Conservation (phyloP, 2,797 vertebrate species). For the Decapterus maruadsi region DNA sequence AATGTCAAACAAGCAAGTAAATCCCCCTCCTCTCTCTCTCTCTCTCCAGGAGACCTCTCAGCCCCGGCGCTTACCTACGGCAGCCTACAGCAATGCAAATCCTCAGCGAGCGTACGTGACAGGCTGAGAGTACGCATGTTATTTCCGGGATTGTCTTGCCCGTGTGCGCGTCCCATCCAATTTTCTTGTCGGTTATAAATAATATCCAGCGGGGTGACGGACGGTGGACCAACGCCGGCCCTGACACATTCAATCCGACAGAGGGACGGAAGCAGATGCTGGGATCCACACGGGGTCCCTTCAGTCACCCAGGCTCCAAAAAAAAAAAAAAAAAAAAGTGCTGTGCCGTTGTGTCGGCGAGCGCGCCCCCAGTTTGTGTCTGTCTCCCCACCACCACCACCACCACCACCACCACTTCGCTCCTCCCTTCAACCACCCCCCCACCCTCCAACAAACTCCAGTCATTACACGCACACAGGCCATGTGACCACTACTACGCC, state of each 20-base stretch:
- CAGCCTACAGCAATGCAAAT: slow-evolving; percentile 62
- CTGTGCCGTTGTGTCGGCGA: slow-evolving; percentile 12
- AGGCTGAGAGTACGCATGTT: slow-evolving; percentile 76
- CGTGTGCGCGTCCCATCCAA: slow-evolving; percentile 56
- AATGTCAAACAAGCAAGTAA: neutral
- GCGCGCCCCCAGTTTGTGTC: slow-evolving; percentile 26
- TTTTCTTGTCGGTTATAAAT: slow-evolving; percentile 60
- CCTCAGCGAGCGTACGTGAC: slow-evolving; percentile 80
- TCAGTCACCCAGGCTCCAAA: neutral
- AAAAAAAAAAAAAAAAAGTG: slow-evolving; percentile 17
- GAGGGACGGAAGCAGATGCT: slow-evolving; percentile 23
- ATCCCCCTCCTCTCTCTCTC: neutral
- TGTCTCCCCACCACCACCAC: neutral
- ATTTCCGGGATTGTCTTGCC: slow-evolving; percentile 80
- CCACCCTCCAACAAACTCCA: neutral
- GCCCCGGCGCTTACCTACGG: slow-evolving; percentile 58
- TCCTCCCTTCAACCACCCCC: slow-evolving; percentile 22
- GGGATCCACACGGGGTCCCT: slow-evolving; percentile 15
- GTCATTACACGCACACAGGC: neutral
- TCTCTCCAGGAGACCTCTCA: neutral
- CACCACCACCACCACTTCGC: neutral
- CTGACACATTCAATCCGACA: slow-evolving; percentile 4
- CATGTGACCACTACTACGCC: neutral
- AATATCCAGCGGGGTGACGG: slow-evolving; percentile 20
- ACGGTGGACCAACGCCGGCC: neutral